Evolutionary conservation across 2,888 invertebrate species (phyloP).

Genomic region (Xanthorhoe spadicearia): DNA sequence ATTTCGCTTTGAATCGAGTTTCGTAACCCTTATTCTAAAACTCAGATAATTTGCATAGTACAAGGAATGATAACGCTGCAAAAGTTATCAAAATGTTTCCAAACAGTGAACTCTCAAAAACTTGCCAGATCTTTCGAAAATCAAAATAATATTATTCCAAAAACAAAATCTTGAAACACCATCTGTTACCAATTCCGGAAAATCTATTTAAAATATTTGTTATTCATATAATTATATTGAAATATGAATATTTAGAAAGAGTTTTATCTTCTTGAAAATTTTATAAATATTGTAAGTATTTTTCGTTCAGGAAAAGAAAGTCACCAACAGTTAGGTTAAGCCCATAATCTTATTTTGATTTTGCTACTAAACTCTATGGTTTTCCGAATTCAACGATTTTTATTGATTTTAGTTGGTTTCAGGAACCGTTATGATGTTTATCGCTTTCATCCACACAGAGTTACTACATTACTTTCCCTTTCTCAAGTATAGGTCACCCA

Average conservation of each 20-base stretch:
- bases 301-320: too few species aligned
- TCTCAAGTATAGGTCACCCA: too few species aligned
- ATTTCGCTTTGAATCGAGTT: not conserved
- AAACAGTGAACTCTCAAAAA: constrained; percentile 5
- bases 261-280: too few species aligned
- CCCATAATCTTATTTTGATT: too few species aligned
- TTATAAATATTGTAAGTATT: too few species aligned
- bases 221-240: constrained; percentile 4
- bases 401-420: too few species aligned
- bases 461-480: too few species aligned
- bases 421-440: too few species aligned
- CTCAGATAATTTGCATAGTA: constrained; percentile 21
- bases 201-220: constrained; percentile 13
- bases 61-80: constrained; percentile 8
- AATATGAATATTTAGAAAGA: not conserved
- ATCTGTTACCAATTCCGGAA: constrained; percentile 14
- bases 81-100: constrained; percentile 17
- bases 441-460: too few species aligned
- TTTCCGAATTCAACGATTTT: too few species aligned
- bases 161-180: constrained; percentile 16
- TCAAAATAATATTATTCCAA: constrained; percentile 21
- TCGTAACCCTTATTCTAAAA: not conserved
- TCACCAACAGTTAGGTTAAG: too few species aligned
- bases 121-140: constrained; percentile 14
- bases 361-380: too few species aligned